A percentile compares a stretch with the other conserved stretches of the same genome.
These are phyloP conservation scores for Falco cherrug DNA, from an alignment of 2,797 vertebrate species.

Conservation along the genomic window DNA sequence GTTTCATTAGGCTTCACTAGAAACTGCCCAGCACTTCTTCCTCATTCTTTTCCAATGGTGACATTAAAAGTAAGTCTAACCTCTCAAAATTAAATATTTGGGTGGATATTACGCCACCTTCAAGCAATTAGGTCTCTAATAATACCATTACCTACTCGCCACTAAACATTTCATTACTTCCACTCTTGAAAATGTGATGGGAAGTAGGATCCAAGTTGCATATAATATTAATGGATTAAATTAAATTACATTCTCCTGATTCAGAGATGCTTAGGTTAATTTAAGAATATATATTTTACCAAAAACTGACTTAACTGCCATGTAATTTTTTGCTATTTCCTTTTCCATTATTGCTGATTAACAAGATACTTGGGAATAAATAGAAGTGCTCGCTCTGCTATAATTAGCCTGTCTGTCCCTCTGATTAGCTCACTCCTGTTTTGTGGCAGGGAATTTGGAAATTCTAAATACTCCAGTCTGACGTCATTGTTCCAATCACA, in stretches of 20 bases:
- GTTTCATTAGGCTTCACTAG: background rate
- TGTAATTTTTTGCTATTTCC: slow-evolving; percentile 45
- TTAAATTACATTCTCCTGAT: background rate
- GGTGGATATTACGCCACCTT: background rate
- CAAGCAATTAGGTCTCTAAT: background rate
- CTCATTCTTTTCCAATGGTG: background rate
- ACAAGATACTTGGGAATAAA: slow-evolving; percentile 22
- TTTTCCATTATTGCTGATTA: slow-evolving; percentile 51
- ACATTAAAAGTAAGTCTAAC: background rate
- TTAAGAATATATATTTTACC: slow-evolving; percentile 47
- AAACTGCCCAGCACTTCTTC: background rate
- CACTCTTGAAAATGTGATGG: background rate
- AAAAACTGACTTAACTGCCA: background rate
- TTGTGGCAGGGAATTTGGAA: background rate
- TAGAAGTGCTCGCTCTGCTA: background rate
- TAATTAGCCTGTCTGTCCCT: slow-evolving; percentile 27
- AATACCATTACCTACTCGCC: background rate
- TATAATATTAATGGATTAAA: background rate
- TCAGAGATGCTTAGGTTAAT: slow-evolving; percentile 30
- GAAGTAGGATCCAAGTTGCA: background rate
- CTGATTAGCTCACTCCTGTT: background rate
- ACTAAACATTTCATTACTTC: background rate
- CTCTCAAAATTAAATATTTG: background rate
- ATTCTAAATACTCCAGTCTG: background rate
- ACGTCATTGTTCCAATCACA: background rate